Evolutionary conservation across 2,888 invertebrate species (phyloP).

Genomic region (Trileptium ribeirensis): DNA sequence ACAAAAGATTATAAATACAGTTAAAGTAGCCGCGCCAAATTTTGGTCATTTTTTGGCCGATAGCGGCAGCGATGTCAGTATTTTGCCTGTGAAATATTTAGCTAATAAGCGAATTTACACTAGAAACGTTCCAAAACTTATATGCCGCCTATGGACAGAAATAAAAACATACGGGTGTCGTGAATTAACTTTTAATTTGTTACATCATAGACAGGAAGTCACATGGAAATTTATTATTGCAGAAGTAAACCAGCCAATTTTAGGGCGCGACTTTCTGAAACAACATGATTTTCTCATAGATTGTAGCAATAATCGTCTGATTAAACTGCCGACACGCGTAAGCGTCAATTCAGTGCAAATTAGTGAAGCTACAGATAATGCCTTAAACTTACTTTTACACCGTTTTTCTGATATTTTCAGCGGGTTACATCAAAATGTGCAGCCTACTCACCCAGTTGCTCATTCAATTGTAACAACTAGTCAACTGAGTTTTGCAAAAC

Average conservation of each 20-base stretch:
- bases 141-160: background rate
- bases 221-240: background rate
- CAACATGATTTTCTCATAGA: background rate
- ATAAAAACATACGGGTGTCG: background rate
- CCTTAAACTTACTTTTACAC: background rate
- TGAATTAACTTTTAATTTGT: background rate
- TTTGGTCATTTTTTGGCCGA: constrained; percentile 1
- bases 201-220: background rate
- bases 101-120: background rate
- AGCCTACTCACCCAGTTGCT: background rate
- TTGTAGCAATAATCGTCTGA: background rate
- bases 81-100: background rate
- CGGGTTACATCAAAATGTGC: too few species aligned
- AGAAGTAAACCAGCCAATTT: background rate
- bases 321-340: background rate
- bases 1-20: background rate
- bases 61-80: constrained; percentile 1
- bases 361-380: background rate
- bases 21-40: background rate
- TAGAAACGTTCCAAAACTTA: background rate
- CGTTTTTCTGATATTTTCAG: background rate
- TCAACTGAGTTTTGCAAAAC: background rate
- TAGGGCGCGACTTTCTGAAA: background rate
- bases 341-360: background rate
- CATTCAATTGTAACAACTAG: background rate